phyloP scores from a whole-genome alignment of 1,140 invertebrate species.

The Drosophila watanabei region DNA sequence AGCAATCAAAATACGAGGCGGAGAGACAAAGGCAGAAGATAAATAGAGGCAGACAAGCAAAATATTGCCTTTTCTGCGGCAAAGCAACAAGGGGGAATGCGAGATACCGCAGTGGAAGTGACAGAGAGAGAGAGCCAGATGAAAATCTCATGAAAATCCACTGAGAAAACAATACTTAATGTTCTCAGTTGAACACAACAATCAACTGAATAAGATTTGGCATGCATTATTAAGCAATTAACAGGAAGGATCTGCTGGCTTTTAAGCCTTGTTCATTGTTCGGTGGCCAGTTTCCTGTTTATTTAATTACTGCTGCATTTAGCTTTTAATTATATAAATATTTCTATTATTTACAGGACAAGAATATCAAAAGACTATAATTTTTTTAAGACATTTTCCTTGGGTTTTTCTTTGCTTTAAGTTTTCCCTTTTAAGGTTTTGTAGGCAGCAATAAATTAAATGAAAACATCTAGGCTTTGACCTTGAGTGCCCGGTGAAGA shows the following conservation, averaged over 20 bases:
- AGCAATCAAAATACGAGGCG: conserved; percentile 74
- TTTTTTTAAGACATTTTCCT: conserved; percentile 4
- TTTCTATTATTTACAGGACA: not conserved
- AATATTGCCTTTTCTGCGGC: conserved; percentile 76
- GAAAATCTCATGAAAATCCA: conserved; percentile 10
- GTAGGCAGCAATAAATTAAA: conserved; percentile 81
- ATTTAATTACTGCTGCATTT: not conserved
- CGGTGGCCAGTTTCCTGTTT: not conserved
- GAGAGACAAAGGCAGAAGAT: conserved; percentile 74
- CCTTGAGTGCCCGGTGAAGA: conserved; percentile 50
- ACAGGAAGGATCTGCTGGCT: not conserved
- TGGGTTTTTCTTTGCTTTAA: not conserved
- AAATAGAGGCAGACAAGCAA: conserved; percentile 82
- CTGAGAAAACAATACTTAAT: conserved; percentile 11
- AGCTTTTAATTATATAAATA: not conserved
- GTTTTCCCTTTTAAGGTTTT: conserved; percentile 30
- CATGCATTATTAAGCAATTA: conserved; percentile 16
- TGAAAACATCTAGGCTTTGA: conserved; percentile 80
- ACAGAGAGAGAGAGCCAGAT: not conserved
- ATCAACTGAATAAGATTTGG: conserved; percentile 11
- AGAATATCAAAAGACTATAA: not conserved
- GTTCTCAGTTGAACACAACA: not conserved
- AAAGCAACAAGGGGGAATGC: conserved; percentile 24
- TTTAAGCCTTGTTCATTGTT: too few relatives aligned
- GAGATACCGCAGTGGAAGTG: conserved; percentile 21